Evolutionary conservation across 2,888 invertebrate species (phyloP).

Genomic region (Machimus atricapillus): DNA sequence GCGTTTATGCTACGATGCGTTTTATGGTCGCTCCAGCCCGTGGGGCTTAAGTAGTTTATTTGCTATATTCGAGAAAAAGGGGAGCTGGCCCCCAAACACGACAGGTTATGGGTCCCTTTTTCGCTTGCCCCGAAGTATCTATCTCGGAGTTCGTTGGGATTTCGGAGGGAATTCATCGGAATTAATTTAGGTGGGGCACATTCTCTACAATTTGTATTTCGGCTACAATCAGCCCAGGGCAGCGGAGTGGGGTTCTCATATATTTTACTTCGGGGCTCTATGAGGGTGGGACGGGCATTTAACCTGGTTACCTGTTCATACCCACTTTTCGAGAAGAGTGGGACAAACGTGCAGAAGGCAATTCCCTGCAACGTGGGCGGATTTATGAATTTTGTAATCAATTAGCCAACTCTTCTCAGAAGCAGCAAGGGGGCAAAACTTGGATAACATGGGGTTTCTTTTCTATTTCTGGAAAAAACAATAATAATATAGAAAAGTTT

Average conservation of each 20-base stretch:
- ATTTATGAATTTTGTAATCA: not conserved
- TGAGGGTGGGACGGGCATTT: not conserved
- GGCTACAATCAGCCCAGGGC: not conserved
- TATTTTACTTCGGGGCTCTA: not conserved
- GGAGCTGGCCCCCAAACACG: not conserved
- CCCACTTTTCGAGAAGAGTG: not conserved
- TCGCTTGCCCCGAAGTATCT: not conserved
- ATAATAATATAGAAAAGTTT: no score
- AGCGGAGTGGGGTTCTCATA: not conserved
- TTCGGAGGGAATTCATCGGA: not conserved
- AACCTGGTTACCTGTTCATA: not conserved
- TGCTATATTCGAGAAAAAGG: not conserved
- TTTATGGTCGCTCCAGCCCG: not conserved
- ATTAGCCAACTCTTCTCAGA: not conserved
- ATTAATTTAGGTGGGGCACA: not conserved
- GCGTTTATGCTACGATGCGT: constrained; percentile 9
- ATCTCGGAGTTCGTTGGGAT: not conserved
- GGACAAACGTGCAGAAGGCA: not conserved
- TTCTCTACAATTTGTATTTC: not conserved
- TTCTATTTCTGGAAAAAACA: no score
- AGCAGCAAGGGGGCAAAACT: not conserved
- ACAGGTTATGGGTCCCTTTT: not conserved
- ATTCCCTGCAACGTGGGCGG: not conserved
- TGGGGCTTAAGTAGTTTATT: not conserved
- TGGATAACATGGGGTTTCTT: no score